These are phyloP conservation scores for Bombus breviceps DNA, from an alignment of 1,140 invertebrate genomes.

Conservation along the genomic window DNA sequence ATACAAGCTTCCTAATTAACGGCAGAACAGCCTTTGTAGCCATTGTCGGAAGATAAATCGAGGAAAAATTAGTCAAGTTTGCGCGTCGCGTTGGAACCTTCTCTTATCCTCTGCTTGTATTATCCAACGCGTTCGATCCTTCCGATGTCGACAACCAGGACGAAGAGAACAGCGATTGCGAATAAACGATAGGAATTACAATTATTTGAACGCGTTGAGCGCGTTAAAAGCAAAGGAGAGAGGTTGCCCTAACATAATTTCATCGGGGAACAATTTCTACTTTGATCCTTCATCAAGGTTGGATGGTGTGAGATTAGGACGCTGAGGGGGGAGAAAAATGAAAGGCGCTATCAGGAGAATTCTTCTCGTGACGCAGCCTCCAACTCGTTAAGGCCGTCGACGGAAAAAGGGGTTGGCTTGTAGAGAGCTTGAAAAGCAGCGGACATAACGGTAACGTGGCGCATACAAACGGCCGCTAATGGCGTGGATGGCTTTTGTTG, in stretches of 20 bases:
- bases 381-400: constrained; percentile 72
- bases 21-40: background rate
- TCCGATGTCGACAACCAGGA: background rate
- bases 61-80: background rate
- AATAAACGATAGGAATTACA: background rate
- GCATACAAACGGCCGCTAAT: constrained; percentile 83
- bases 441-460: constrained; percentile 79
- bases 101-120: background rate
- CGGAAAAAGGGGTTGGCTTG: constrained; percentile 26
- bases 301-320: too few relatives aligned
- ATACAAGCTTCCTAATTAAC: background rate
- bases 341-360: constrained; percentile 24
- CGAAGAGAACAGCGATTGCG: background rate
- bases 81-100: background rate
- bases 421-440: constrained; percentile 55
- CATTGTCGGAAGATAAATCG: background rate
- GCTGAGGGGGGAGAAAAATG: background rate
- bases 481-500: constrained; percentile 82
- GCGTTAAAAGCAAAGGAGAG: background rate
- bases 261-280: constrained; percentile 41
- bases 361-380: constrained; percentile 28
- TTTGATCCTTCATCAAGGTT: constrained; percentile 27
- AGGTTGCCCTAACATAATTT: background rate
- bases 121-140: background rate
- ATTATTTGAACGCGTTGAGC: constrained; percentile 13